phyloP scores from a whole-genome alignment of 2,888 invertebrate species.

The Bruchidius siliquastri region DNA sequence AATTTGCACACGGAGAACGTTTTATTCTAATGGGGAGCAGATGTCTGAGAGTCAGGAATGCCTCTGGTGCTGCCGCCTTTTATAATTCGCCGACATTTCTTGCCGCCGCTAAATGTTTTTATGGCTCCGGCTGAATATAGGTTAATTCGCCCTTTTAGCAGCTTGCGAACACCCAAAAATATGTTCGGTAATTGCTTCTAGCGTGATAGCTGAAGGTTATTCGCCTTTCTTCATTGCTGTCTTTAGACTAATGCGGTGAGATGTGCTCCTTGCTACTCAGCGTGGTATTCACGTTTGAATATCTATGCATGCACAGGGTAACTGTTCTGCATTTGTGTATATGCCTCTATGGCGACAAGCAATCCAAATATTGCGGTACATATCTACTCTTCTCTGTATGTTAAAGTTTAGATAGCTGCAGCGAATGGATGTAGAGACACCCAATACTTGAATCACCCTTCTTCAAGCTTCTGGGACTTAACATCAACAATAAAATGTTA shows the following conservation, averaged over 20 bases:
- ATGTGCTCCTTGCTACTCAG: too few relatives aligned
- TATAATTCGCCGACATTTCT: neutral
- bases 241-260: neutral
- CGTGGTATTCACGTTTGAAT: too few relatives aligned
- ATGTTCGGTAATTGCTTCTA: neutral
- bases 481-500: too few relatives aligned
- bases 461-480: too few relatives aligned
- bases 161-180: neutral
- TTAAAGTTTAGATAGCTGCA: too few relatives aligned
- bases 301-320: too few relatives aligned
- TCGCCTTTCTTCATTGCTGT: neutral
- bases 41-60: neutral
- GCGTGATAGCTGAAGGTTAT: neutral
- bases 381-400: too few relatives aligned
- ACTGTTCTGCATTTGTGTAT: too few relatives aligned
- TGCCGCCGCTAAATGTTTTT: neutral
- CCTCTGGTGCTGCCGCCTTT: neutral
- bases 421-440: too few relatives aligned
- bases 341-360: too few relatives aligned
- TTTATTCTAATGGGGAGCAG: neutral
- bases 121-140: neutral
- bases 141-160: neutral
- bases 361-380: too few relatives aligned
- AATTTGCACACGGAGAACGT: neutral
- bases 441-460: too few relatives aligned